Percentiles rank a stretch among this genome's conserved stretches.
These are phyloP conservation scores for Drosophila jambulina DNA, from an alignment of 1,140 invertebrate species.

Conservation along the genomic window DNA sequence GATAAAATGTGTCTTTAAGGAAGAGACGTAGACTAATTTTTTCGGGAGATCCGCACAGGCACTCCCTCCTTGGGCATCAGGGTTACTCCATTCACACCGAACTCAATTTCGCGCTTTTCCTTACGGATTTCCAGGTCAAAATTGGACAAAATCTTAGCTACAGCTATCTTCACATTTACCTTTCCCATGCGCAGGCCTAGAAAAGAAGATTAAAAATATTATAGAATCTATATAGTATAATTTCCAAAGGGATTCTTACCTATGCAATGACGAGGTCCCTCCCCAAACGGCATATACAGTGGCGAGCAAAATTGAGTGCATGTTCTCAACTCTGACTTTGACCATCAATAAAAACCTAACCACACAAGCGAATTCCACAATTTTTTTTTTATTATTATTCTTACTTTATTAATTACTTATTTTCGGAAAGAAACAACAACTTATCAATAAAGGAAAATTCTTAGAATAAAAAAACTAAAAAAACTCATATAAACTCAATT, in stretches of 20 bases:
- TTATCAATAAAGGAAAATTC: no score
- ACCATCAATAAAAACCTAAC: no score
- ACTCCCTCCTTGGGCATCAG: conserved; percentile 57
- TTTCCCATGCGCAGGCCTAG: conserved; percentile 74
- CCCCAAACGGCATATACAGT: conserved; percentile 90
- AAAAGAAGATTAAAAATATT: neutral
- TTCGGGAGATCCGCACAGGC: conserved; percentile 37
- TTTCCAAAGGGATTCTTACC: conserved; percentile 67
- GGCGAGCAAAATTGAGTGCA: no score
- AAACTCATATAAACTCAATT: no score
- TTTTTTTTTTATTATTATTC: no score
- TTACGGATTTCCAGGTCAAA: conserved; percentile 52
- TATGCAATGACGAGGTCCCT: conserved; percentile 89
- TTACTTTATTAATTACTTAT: no score
- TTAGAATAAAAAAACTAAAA: no score
- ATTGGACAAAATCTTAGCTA: conserved; percentile 68
- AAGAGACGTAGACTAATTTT: conserved; percentile 12
- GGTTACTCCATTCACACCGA: conserved; percentile 48
- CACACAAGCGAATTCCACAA: no score
- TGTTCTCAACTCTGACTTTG: no score
- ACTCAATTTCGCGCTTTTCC: conserved; percentile 55
- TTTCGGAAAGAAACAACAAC: no score
- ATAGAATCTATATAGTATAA: rapidly evolving
- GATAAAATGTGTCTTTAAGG: neutral
- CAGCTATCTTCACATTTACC: conserved; percentile 68